Base-by-base conservation (phyloP, 1,140 invertebrate species). In the Nebria ingens region DNA sequence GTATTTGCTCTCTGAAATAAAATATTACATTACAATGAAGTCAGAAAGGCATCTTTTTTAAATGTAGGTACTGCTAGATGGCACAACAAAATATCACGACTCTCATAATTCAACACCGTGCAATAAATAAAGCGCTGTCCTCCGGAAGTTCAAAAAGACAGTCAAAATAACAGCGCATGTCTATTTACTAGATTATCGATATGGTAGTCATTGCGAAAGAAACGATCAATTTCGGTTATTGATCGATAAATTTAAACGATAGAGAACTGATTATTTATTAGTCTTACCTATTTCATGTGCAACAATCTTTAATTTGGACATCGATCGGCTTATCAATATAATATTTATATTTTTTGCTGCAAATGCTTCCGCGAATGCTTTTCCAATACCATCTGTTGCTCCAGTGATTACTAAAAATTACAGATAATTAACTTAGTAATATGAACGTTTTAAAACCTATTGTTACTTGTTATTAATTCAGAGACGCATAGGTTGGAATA, bases 321-420 rank as follows among this genome's bases (percentile, higher is more conserved):
- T 68, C 0, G 85, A 90, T 62, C 96, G 78, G 63, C 93, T 96
- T 53, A 98, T 85, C 51, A 99, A 74, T 22, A 97, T 81, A 23
- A 98, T 74, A 66, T 94, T 86, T 57, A 96, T 75, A 38, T 93
- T 92, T 59, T 79, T 79, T 34, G 81, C 74, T 0, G 93, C 93
- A 54, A 97, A 68, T 62, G 85, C 81, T 68, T 84, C 79, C 1
- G 89, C 87, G 68, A 88, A 95, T 1, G 88, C 89, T 71, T 89
- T 91, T n/a, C 93, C 93, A 63, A 96, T 84, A 6, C 93, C 93
- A 78, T 95, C 91, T 2, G 93, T 95, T 1, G 87, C 83, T 21
- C 93, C 93, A 22, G 93, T 96, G 0, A 95, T 74, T 56, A 96
- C 88, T 81, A 75, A 56, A 83, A 78, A 58, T 55, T 15, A 55